Base-by-base conservation (phyloP, 1,140 invertebrate species). In the Aethina tumida region DNA sequence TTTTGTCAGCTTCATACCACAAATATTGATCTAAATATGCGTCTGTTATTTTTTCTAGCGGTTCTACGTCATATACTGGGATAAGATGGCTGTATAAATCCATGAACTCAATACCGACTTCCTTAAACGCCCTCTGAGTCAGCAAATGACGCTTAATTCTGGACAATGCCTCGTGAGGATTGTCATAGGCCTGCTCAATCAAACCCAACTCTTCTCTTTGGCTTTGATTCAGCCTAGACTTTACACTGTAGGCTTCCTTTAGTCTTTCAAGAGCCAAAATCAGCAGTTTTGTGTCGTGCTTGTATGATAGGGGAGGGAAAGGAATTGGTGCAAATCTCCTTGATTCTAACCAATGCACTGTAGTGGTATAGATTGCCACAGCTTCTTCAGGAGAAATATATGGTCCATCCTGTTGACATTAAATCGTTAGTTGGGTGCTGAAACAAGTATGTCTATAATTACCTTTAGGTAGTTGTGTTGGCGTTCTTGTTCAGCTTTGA, bases 71-170 rank as follows among this genome's bases (percentile, higher is more conserved):
- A 59, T 99, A 99, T 0, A 99, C 96, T 0, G 97, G 96, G 36
- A 99, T 94, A 29, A 99, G 62, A 64, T 99, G 95, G 47, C 91
- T 97, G 66, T 99, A 99, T 17, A 99, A 68, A 63, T 99, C 97
- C 97, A 99, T 99, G 62, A 99, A 99, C 64, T 99, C 97, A 53
- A 99, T 99, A 9, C 94, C 93, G 48, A 86, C 89, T 76, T 99
- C 95, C 70, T 97, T 97, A 59, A 99, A 99, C 18, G 93, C 89
- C 66, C 97, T 75, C 63, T 98, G 95, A 0, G 97, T 99, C 0
- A 99, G 68, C 49, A 99, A 70, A 69, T 99, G 97, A 79, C 97
- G 87, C 62, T 99, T 99, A 50, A 99, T 99, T 55, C 97, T 82
- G 0, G 96, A 99, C 29, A 99, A 63, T 1, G 96, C 96, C 64